These are phyloP conservation scores for Drosophila orosa DNA, from an alignment of 1,140 invertebrate species.

Conservation along the genomic window DNA sequence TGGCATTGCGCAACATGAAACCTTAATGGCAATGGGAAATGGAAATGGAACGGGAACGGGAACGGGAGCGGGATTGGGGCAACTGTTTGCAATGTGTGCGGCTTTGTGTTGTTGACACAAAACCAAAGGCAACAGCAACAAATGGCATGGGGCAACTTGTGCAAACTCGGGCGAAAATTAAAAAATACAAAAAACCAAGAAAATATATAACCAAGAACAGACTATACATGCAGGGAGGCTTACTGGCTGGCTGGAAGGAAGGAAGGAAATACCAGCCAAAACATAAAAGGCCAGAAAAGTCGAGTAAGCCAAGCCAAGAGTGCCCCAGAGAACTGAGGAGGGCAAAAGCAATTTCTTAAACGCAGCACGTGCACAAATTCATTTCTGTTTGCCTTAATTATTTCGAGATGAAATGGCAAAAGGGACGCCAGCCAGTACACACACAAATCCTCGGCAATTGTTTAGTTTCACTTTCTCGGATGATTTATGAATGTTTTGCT, in stretches of 20 bases:
- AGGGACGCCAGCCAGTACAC: constrained; percentile 39
- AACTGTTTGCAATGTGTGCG: constrained; percentile 63
- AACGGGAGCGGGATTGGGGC: constrained; percentile 9
- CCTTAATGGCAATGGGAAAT: constrained; percentile 21
- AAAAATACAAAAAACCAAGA: constrained; percentile 31
- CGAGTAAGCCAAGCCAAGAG: constrained; percentile 47
- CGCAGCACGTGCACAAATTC: constrained; percentile 74
- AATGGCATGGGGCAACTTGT: constrained; percentile 57
- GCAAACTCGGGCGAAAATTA: constrained; percentile 56
- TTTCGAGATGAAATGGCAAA: constrained; percentile 71
- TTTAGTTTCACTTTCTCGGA: constrained; percentile 43
- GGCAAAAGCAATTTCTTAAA: constrained; percentile 73
- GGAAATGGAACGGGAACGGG: constrained; percentile 13
- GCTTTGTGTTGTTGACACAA: constrained; percentile 68
- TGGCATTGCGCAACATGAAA: constrained; percentile 45
- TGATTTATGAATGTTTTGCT: constrained; percentile 42
- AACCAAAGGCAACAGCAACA: constrained; percentile 35
- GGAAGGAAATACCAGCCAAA: constrained; percentile 25
- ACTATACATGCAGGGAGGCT: neutral
- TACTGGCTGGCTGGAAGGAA: constrained; percentile 2
- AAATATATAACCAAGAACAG: constrained; percentile 9
- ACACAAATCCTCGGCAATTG: constrained; percentile 46
- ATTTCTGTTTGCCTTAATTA: constrained; percentile 70
- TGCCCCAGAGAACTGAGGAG: constrained; percentile 32
- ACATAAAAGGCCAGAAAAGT: constrained; percentile 66